These are phyloP conservation scores for Megaceryle alcyon DNA, from an alignment of 2,797 vertebrate genomes.

Conservation along the genomic window DNA sequence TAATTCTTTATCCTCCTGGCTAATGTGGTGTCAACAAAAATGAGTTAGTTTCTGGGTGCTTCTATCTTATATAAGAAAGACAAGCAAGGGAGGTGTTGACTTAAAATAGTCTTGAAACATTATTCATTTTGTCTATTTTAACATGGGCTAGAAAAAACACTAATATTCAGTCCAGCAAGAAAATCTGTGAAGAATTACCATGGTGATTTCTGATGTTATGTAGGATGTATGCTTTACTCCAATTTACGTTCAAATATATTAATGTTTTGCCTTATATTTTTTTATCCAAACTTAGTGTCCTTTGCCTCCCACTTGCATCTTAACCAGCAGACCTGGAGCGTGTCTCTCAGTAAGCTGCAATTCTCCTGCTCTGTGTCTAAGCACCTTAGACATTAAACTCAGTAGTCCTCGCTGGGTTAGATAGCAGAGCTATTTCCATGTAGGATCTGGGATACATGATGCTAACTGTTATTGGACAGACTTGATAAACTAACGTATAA, in stretches of 20 bases:
- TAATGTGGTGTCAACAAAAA: slow-evolving; percentile 1
- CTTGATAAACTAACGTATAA: not conserved
- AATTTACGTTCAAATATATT: not conserved
- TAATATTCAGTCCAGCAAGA: slow-evolving; percentile 12
- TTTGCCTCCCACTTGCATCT: not conserved
- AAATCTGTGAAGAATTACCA: slow-evolving; percentile 53
- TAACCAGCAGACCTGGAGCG: not conserved
- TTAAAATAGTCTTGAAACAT: slow-evolving; percentile 45
- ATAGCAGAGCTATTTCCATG: not conserved
- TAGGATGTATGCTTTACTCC: not conserved
- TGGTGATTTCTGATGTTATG: slow-evolving; percentile 56
- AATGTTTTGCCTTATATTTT: not conserved
- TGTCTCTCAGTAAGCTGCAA: not conserved
- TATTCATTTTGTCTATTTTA: slow-evolving; percentile 67
- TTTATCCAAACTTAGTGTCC: not conserved
- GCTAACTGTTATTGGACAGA: not conserved
- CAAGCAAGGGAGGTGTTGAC: slow-evolving; percentile 50
- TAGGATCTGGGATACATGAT: not conserved
- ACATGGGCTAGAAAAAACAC: slow-evolving; percentile 53
- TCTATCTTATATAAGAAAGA: slow-evolving; percentile 52
- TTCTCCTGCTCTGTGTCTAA: not conserved
- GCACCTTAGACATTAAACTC: not conserved
- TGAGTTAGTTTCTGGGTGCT: slow-evolving; percentile 34
- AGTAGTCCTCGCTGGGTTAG: not conserved
- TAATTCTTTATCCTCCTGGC: not conserved